Evolutionary conservation across 2,888 invertebrate species (phyloP).

Genomic region (Rhagium mordax): DNA sequence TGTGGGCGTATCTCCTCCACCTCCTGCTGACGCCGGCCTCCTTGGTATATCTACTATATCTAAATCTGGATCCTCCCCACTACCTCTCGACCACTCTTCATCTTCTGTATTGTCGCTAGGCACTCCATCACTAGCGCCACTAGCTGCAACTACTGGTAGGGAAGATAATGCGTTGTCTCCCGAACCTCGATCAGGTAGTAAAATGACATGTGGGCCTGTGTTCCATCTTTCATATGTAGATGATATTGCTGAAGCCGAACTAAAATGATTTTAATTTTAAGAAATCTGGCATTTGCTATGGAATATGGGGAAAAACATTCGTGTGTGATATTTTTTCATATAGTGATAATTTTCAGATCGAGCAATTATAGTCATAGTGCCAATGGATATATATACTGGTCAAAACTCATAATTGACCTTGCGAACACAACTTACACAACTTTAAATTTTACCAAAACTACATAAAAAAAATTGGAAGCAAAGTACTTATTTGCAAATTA

Average conservation of each 20-base stretch:
- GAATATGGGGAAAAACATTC: too few species aligned
- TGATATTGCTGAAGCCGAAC: slow-evolving; percentile 67
- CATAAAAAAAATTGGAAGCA: too few species aligned
- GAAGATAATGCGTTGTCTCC: slow-evolving; percentile 44
- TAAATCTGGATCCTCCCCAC: slow-evolving; percentile 78
- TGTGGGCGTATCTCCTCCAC: slow-evolving; percentile 50
- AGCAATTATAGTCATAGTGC: too few species aligned
- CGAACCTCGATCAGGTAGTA: slow-evolving; percentile 54
- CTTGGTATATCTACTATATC: slow-evolving; percentile 71
- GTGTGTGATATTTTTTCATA: too few species aligned
- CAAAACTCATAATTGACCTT: too few species aligned
- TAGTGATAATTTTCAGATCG: too few species aligned
- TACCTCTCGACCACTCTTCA: slow-evolving; percentile 82
- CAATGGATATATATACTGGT: too few species aligned
- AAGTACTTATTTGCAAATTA: too few species aligned
- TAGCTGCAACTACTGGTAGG: slow-evolving; percentile 61
- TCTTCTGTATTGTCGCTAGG: slow-evolving; percentile 79
- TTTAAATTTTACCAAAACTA: too few species aligned
- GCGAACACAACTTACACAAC: too few species aligned
- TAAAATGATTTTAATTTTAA: slow-evolving; percentile 37
- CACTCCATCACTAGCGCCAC: slow-evolving; percentile 74
- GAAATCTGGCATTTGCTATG: background rate
- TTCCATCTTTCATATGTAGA: slow-evolving; percentile 62
- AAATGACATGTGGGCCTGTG: slow-evolving; percentile 61
- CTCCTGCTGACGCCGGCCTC: slow-evolving; percentile 45